A percentile compares a stretch with the other conserved stretches of the same genome.
phyloP scores from a whole-genome alignment of 2,797 vertebrate species.

The Onychomys leucogaster region DNA sequence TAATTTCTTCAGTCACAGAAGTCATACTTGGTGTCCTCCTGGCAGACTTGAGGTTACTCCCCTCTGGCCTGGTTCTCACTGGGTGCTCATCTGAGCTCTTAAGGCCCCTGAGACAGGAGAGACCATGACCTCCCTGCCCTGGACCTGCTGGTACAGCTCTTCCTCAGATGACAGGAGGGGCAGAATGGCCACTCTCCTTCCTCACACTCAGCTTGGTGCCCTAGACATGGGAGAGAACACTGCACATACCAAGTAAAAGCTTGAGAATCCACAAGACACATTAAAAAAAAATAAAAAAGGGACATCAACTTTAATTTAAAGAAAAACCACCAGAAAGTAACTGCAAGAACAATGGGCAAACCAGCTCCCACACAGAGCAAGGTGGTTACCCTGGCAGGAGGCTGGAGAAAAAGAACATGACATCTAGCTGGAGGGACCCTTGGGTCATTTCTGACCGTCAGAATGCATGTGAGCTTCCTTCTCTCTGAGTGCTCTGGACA shows the following conservation, averaged over 20 bases:
- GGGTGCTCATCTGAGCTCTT: not conserved
- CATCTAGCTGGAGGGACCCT: not conserved
- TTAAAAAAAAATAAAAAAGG: constrained; percentile 69
- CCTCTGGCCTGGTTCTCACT: not conserved
- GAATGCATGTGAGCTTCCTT: not conserved
- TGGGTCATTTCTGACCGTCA: constrained; percentile 28
- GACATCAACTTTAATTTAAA: constrained; percentile 85
- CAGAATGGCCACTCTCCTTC: not conserved
- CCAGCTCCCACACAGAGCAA: constrained; percentile 64
- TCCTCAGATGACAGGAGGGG: not conserved
- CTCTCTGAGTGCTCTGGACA: constrained; percentile 53
- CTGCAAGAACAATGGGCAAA: constrained; percentile 56
- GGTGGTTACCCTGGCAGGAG: constrained; percentile 61
- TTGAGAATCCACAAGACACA: constrained; percentile 52
- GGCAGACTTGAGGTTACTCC: not conserved
- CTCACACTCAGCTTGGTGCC: not conserved
- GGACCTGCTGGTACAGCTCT: not conserved
- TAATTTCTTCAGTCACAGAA: constrained; percentile 16
- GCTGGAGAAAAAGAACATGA: constrained; percentile 56
- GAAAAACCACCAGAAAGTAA: constrained; percentile 48
- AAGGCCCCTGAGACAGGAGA: fast-evolving
- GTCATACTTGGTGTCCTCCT: fast-evolving
- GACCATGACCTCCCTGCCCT: not conserved
- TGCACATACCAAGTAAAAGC: not conserved
- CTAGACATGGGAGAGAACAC: not conserved